Evolutionary conservation across 2,888 invertebrate species (phyloP).

Genomic region (Agriopis leucophaearia): DNA sequence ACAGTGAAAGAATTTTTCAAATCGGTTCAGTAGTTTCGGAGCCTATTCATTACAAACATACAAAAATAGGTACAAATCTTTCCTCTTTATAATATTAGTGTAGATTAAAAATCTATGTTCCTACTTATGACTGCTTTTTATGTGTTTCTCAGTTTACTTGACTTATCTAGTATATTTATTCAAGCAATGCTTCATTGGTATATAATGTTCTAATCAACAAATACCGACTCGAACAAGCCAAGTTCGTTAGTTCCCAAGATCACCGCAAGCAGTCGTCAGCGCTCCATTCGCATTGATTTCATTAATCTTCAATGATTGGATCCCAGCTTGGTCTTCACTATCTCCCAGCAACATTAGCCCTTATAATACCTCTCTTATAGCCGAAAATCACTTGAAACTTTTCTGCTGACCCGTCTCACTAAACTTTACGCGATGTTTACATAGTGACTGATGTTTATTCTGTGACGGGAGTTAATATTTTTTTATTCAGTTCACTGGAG

Average conservation of each 20-base stretch:
- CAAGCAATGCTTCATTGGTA: neutral
- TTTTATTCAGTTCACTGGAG: slow-evolving; percentile 31
- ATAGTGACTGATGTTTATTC: slow-evolving; percentile 7
- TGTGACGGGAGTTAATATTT: slow-evolving; percentile 27
- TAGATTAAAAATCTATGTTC: too few species aligned
- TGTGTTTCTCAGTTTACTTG: too few species aligned
- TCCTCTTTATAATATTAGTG: too few species aligned
- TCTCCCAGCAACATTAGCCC: slow-evolving; percentile 41
- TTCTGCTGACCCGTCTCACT: slow-evolving; percentile 26
- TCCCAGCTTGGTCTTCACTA: slow-evolving; percentile 43
- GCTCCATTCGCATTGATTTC: slow-evolving; percentile 64
- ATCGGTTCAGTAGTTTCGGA: too few species aligned
- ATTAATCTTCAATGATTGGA: slow-evolving; percentile 74
- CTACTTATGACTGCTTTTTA: too few species aligned
- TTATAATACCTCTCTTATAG: slow-evolving; percentile 35
- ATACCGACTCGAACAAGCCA: slow-evolving; percentile 25
- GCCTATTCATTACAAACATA: too few species aligned
- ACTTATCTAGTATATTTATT: too few species aligned
- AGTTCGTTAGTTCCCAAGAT: slow-evolving; percentile 52
- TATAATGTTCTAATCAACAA: slow-evolving; percentile 17
- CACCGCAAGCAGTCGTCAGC: slow-evolving; percentile 56
- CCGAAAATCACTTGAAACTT: slow-evolving; percentile 38
- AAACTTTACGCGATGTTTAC: slow-evolving; percentile 14
- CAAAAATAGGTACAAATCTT: too few species aligned
- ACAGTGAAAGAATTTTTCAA: too few species aligned